These are phyloP conservation scores for Erythrolamprus reginae DNA, from an alignment of 2,113 vertebrate genomes.

Conservation along the genomic window DNA sequence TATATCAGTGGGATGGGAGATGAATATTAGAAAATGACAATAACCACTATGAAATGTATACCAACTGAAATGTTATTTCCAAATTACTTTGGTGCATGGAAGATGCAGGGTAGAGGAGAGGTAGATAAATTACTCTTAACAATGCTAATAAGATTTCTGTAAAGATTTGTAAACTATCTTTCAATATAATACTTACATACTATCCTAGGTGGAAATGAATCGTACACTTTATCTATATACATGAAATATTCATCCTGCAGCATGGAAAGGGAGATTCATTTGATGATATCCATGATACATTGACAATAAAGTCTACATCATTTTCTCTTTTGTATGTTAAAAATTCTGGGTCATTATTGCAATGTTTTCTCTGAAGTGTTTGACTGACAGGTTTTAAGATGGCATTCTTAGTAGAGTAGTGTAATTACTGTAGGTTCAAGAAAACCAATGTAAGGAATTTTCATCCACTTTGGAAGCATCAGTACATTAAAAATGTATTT, in stretches of 20 bases:
- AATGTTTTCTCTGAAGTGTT: slow-evolving; percentile 50
- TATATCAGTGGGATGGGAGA: background rate
- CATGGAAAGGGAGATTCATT: slow-evolving; percentile 38
- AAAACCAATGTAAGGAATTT: slow-evolving; percentile 66
- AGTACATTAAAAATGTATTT: slow-evolving; percentile 61
- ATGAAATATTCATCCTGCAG: background rate
- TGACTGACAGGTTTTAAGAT: slow-evolving; percentile 66
- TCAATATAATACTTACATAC: background rate
- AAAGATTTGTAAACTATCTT: background rate
- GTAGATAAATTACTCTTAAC: background rate
- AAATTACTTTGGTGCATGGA: background rate
- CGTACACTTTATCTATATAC: background rate
- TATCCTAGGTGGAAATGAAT: background rate
- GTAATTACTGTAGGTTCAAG: slow-evolving; percentile 62
- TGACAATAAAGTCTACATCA: slow-evolving; percentile 53
- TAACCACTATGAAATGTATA: background rate
- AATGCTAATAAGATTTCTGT: background rate
- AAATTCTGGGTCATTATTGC: background rate
- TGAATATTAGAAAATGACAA: background rate
- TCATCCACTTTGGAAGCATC: slow-evolving; percentile 59
- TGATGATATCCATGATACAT: slow-evolving; percentile 36
- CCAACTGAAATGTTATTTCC: background rate
- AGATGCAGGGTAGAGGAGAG: background rate
- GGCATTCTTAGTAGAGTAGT: slow-evolving; percentile 60
- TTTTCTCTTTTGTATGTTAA: slow-evolving; percentile 23